Conservation (phyloP, 1,140 invertebrate genomes). For the Ceratosolen solmsi region DNA sequence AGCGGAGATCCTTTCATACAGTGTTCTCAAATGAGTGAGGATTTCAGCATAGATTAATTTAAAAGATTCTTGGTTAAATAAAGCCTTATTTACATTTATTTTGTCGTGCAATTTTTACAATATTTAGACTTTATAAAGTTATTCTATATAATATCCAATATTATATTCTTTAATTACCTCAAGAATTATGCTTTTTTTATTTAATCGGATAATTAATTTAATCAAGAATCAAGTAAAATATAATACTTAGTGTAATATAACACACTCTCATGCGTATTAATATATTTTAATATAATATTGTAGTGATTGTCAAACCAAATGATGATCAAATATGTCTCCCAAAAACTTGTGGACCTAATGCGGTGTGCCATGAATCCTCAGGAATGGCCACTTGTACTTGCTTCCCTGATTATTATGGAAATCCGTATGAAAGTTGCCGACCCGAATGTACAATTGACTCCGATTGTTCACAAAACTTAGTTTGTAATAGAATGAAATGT, state of each 20-base stretch:
- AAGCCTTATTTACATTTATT: not conserved
- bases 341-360: constrained; percentile 84
- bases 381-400: constrained; percentile 81
- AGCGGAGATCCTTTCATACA: constrained; percentile 80
- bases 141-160: too few species aligned
- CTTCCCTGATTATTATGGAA: constrained; percentile 80
- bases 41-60: not conserved
- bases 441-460: constrained; percentile 83
- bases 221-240: too few species aligned
- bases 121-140: too few species aligned
- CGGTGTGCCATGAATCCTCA: constrained; percentile 79
- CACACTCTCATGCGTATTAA: too few species aligned
- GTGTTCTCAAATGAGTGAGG: constrained; percentile 72
- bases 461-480: constrained; percentile 82
- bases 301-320: constrained; percentile 50
- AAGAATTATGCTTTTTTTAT: too few species aligned
- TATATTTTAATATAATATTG: too few species aligned
- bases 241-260: too few species aligned
- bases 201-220: too few species aligned
- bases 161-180: too few species aligned
- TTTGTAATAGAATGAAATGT: constrained; percentile 84
- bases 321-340: constrained; percentile 76
- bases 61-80: not conserved
- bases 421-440: constrained; percentile 82
- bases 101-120: too few species aligned